Conservation (phyloP, 2,888 invertebrate species). For the Argynnis bischoffii region DNA sequence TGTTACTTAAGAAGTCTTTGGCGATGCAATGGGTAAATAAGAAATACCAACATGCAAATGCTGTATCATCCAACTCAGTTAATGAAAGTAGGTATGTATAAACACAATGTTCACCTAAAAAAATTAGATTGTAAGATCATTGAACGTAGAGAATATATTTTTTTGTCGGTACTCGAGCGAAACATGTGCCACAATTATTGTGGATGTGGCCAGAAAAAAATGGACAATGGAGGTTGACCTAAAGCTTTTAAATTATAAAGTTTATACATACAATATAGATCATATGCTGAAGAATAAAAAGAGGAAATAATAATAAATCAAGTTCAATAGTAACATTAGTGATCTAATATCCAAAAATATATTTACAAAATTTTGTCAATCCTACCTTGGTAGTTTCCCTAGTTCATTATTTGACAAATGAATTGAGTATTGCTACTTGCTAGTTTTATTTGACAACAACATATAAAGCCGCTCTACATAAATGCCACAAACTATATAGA, state of each 20-base stretch:
- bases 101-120: constrained; percentile 52
- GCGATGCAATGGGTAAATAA: constrained; percentile 26
- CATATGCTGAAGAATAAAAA: background rate
- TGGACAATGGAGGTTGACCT: constrained; percentile 63
- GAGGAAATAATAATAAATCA: background rate
- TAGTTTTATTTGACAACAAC: background rate
- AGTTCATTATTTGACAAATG: constrained; percentile 30
- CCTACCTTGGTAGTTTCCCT: constrained; percentile 18
- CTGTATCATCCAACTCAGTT: constrained; percentile 46
- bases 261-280: background rate
- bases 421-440: constrained; percentile 20
- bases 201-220: constrained; percentile 81
- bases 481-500: no score
- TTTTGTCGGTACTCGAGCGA: constrained; percentile 73
- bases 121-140: constrained; percentile 57
- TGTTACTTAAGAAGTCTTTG: constrained; percentile 24
- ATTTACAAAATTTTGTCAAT: constrained; percentile 16
- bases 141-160: constrained; percentile 56
- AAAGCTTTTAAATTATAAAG: constrained; percentile 3
- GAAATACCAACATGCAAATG: constrained; percentile 33
- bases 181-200: constrained; percentile 78
- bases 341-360: constrained; percentile 2
- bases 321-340: background rate
- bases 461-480: no score
- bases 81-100: constrained; percentile 36